These are phyloP conservation scores for Chloroceryle amazona DNA, from an alignment of 2,797 vertebrate species.

Conservation along the genomic window DNA sequence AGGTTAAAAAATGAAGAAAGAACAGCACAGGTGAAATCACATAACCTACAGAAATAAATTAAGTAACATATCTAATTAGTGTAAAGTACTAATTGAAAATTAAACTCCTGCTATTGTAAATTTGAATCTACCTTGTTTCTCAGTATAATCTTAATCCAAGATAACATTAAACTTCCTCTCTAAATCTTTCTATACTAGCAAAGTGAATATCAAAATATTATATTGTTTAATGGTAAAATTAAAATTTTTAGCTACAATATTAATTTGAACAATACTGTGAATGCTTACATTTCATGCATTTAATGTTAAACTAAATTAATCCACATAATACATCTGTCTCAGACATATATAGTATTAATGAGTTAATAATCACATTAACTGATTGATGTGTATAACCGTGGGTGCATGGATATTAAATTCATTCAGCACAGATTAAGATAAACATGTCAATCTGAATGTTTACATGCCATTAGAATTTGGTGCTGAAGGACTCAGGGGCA, in stretches of 20 bases:
- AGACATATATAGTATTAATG: neutral
- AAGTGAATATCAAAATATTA: neutral
- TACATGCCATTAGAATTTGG: neutral
- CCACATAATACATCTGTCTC: neutral
- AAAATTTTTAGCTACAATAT: neutral
- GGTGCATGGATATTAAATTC: neutral
- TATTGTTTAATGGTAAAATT: neutral
- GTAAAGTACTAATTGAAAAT: slow-evolving; percentile 57
- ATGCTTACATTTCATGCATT: accelerated
- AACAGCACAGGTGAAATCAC: slow-evolving; percentile 27
- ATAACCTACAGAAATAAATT: slow-evolving; percentile 50
- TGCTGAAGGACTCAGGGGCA: neutral
- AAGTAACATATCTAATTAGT: slow-evolving; percentile 21
- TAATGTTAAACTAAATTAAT: neutral
- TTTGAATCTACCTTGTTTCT: slow-evolving; percentile 23
- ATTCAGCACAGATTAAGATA: neutral
- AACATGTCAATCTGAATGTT: neutral
- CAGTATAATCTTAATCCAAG: neutral
- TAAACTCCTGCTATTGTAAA: neutral
- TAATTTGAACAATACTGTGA: neutral
- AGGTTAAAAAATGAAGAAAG: neutral
- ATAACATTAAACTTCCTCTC: neutral
- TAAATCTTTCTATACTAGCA: neutral
- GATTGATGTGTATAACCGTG: neutral
- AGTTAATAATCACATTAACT: neutral